phyloP scores from a whole-genome alignment of 2,113 vertebrate genomes.

The Zosterops pallidus region DNA sequence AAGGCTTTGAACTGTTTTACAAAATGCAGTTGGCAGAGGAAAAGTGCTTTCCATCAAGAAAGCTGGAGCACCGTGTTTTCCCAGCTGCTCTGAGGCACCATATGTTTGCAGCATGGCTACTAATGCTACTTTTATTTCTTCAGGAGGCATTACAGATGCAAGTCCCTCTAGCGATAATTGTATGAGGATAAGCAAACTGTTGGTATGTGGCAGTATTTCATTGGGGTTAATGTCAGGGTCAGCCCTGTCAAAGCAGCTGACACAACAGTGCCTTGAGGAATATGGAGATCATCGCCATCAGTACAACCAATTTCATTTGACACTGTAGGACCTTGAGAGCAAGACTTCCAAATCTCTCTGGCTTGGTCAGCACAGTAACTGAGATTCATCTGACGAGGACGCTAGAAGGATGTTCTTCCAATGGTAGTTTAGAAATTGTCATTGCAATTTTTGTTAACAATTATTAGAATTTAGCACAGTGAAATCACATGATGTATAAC shows the following conservation, averaged over 20 bases:
- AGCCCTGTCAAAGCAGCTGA: not conserved
- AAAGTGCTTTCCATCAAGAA: conserved; percentile 57
- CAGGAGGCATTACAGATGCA: not conserved
- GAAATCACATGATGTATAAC: not conserved
- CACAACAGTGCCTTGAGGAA: not conserved
- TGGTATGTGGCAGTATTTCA: not conserved
- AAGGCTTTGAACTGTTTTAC: conserved; percentile 70
- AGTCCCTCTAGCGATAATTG: not conserved
- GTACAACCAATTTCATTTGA: not conserved
- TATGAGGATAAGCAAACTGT: not conserved
- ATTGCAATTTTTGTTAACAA: not conserved
- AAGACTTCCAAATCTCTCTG: not conserved
- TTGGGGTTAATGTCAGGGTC: not conserved
- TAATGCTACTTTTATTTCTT: conserved; percentile 50
- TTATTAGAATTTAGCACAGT: not conserved
- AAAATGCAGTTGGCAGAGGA: conserved; percentile 61
- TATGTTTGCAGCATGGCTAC: conserved; percentile 50
- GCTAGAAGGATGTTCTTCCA: not conserved
- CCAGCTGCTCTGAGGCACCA: conserved; percentile 50
- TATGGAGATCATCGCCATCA: not conserved
- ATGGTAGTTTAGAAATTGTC: not conserved
- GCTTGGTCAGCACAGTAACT: not conserved
- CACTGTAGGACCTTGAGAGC: not conserved
- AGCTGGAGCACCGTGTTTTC: conserved; percentile 57
- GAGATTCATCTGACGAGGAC: not conserved